A percentile compares a stretch with the other conserved stretches of the same genome.
These are phyloP conservation scores for Leuciscus idus DNA, from an alignment of 2,113 vertebrate species.

Conservation along the genomic window DNA sequence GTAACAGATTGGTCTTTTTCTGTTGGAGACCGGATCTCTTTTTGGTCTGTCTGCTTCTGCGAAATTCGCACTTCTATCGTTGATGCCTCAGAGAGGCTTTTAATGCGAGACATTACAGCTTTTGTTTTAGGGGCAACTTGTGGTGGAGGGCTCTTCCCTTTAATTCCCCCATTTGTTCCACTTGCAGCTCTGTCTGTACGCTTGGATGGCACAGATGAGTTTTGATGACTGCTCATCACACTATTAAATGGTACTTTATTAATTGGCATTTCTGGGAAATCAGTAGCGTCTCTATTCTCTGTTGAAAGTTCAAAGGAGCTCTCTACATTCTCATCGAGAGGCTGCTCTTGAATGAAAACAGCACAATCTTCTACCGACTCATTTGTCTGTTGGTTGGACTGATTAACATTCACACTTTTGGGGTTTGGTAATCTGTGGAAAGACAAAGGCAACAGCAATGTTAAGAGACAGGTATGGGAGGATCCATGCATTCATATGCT, in stretches of 20 bases:
- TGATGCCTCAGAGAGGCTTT: constrained; percentile 54
- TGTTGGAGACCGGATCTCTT: constrained; percentile 53
- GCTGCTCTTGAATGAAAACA: background rate
- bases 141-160: constrained; percentile 58
- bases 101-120: constrained; percentile 61
- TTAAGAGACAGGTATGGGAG: constrained; percentile 11
- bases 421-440: constrained; percentile 60
- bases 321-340: constrained; percentile 50
- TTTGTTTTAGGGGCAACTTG: constrained; percentile 61
- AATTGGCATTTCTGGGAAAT: constrained; percentile 61
- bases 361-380: constrained; percentile 44
- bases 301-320: constrained; percentile 22
- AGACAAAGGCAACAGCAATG: constrained; percentile 22
- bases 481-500: background rate
- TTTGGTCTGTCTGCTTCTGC: constrained; percentile 52
- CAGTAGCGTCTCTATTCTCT: constrained; percentile 37
- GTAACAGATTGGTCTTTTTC: constrained; percentile 60
- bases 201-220: constrained; percentile 33
- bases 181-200: constrained; percentile 57
- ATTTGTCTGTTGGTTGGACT: constrained; percentile 30
- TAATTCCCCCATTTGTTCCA: constrained; percentile 34
- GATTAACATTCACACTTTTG: constrained; percentile 59
- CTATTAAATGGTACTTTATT: constrained; percentile 56
- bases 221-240: constrained; percentile 46
- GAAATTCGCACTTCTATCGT: constrained; percentile 55